A percentile compares a stretch with the other conserved stretches of the same genome.
phyloP scores from a whole-genome alignment of 2,888 invertebrate genomes.

The Rotaria macrura region DNA sequence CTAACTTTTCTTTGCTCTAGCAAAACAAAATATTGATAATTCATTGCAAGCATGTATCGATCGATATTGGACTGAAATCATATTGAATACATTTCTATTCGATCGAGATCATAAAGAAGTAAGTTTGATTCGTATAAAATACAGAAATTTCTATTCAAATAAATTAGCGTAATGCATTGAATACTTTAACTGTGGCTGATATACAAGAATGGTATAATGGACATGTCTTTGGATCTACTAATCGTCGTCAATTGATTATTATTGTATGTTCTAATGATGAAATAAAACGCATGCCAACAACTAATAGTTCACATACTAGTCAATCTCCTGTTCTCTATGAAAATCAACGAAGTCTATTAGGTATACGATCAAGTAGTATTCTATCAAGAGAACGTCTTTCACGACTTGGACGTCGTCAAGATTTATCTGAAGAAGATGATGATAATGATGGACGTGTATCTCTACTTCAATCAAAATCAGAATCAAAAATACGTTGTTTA shows the following conservation, averaged over 20 bases:
- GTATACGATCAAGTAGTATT: neutral
- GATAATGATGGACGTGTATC: neutral
- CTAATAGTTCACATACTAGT: neutral
- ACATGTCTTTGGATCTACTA: neutral
- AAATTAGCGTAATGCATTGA: neutral
- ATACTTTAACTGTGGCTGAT: neutral
- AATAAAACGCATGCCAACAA: neutral
- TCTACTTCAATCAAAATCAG: neutral
- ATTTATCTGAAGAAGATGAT: neutral
- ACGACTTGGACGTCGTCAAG: neutral
- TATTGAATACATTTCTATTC: neutral
- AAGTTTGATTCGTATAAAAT: neutral
- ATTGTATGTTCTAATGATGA: neutral
- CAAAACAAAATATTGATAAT: neutral
- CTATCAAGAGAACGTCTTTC: neutral
- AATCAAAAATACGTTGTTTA: constrained; percentile 7
- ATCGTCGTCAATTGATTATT: neutral
- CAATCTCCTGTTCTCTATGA: too few relatives aligned
- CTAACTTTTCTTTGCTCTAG: neutral
- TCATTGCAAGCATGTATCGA: neutral
- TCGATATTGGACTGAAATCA: constrained; percentile 20
- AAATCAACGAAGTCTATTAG: neutral
- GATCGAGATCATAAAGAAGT: neutral
- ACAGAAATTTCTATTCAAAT: neutral
- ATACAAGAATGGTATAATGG: constrained; percentile 2